Conservation (phyloP, 2,797 vertebrate genomes). For the Orientallactaga sibirica region DNA sequence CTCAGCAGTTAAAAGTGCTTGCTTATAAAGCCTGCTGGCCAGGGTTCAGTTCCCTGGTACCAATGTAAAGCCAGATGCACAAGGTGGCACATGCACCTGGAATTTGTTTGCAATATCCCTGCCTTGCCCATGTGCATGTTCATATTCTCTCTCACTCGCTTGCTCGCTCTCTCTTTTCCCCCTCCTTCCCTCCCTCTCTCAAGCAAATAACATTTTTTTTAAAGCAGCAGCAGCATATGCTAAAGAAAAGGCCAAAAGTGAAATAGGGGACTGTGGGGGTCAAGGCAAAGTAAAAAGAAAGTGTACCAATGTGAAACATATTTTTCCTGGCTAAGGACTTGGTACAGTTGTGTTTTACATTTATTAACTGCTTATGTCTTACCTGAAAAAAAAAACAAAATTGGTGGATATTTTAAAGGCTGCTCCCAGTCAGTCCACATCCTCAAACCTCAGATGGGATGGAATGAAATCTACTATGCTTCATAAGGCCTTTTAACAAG, state of each 20-base stretch:
- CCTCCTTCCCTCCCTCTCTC: too few relatives aligned
- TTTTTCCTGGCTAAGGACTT: constrained; percentile 48
- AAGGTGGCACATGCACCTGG: too few relatives aligned
- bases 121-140: too few relatives aligned
- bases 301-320: background rate
- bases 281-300: constrained; percentile 22
- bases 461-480: background rate
- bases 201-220: too few relatives aligned
- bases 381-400: constrained; percentile 35
- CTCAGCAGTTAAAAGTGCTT: too few relatives aligned
- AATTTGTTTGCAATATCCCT: too few relatives aligned
- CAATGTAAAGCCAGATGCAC: too few relatives aligned
- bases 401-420: background rate
- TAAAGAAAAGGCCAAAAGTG: constrained; percentile 21
- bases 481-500: background rate
- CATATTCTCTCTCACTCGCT: too few relatives aligned
- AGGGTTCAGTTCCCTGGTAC: too few relatives aligned
- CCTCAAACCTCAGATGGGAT: background rate
- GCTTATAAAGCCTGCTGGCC: too few relatives aligned
- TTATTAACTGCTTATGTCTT: constrained; percentile 10
- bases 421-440: background rate
- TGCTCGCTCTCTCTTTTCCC: too few relatives aligned
- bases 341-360: background rate
- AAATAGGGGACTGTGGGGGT: constrained; percentile 32
- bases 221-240: background rate